A percentile compares a stretch with the other conserved stretches of the same genome.
Evolutionary conservation across 2,797 vertebrate species (phyloP).

Genomic region (Sebastes vulpes): DNA sequence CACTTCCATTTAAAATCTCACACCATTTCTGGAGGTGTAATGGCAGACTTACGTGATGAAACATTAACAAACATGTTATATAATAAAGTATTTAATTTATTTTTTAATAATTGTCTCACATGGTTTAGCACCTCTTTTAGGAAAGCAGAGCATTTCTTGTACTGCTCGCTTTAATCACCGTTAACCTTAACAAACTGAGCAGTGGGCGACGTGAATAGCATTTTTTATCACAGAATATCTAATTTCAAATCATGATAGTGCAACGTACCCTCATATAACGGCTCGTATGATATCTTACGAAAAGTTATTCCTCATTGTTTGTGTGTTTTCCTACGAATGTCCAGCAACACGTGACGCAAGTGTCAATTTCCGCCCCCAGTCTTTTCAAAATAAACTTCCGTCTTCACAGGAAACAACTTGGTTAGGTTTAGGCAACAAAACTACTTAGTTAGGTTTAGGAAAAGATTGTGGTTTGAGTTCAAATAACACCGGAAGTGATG

Average conservation of each 20-base stretch:
- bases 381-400: no score
- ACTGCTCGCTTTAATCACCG: background rate
- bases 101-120: background rate
- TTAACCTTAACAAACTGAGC: background rate
- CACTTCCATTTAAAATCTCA: conserved; percentile 6
- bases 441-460: no score
- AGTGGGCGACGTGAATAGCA: background rate
- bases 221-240: background rate
- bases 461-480: no score
- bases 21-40: background rate
- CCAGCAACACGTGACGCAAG: no score
- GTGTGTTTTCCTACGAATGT: no score
- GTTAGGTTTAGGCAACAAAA: no score
- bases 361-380: no score
- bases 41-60: background rate
- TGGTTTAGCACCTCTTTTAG: background rate
- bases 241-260: background rate
- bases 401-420: no score
- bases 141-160: background rate
- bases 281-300: no score
- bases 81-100: background rate
- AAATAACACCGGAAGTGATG: no score
- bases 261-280: no score
- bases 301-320: no score
- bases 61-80: background rate